phyloP scores from a whole-genome alignment of 2,797 vertebrate genomes.

The Halcyon smyrnensis region DNA sequence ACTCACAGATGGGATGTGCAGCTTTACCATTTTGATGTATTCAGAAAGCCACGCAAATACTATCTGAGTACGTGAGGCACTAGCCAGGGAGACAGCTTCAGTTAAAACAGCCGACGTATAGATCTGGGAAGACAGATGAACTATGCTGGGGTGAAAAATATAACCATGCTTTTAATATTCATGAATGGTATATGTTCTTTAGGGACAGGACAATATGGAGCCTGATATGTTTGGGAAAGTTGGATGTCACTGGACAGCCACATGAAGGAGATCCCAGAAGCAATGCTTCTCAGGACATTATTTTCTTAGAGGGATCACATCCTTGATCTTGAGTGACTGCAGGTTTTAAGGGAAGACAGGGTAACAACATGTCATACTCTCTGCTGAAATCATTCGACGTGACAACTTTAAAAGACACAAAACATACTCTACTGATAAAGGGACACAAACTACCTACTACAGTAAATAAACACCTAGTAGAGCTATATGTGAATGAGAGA shows the following conservation, averaged over 20 bases:
- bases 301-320: neutral
- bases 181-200: neutral
- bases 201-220: neutral
- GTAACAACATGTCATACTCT: neutral
- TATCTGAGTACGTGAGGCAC: neutral
- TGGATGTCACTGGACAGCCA: neutral
- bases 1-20: neutral
- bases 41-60: neutral
- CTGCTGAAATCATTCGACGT: neutral
- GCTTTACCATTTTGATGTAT: neutral
- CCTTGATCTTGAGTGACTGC: neutral
- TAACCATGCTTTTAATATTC: conserved; percentile 40
- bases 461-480: neutral
- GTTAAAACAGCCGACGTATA: neutral
- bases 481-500: neutral
- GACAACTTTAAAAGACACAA: neutral
- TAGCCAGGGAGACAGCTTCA: conserved; percentile 2
- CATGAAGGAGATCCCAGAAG: neutral
- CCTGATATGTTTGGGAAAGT: neutral
- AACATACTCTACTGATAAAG: neutral
- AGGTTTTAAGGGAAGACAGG: neutral
- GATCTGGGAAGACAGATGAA: conserved; percentile 34
- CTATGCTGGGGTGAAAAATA: conserved; percentile 24
- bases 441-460: neutral
- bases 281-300: neutral